These are phyloP conservation scores for Pandemis cinnamomeana DNA, from an alignment of 2,888 invertebrate genomes.

Conservation along the genomic window DNA sequence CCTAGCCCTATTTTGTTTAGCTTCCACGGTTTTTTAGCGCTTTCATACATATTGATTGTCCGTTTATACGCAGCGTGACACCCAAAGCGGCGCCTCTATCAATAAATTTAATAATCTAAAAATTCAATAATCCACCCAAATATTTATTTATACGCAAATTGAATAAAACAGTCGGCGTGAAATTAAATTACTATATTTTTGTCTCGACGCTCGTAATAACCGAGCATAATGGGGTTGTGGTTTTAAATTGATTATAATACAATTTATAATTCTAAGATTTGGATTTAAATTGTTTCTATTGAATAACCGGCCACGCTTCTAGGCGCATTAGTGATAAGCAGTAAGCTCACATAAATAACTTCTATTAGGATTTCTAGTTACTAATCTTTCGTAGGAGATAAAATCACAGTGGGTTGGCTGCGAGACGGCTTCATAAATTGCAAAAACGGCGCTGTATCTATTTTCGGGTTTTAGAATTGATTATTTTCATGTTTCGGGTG, in stretches of 20 bases:
- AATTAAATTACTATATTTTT: slow-evolving; percentile 34
- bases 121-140: not conserved
- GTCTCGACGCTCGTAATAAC: slow-evolving; percentile 23
- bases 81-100: not conserved
- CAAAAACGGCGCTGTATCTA: not conserved
- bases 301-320: slow-evolving; percentile 71
- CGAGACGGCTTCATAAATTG: slow-evolving; percentile 4
- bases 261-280: slow-evolving; percentile 30
- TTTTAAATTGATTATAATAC: slow-evolving; percentile 39
- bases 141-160: slow-evolving; percentile 28
- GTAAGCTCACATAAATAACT: slow-evolving; percentile 67
- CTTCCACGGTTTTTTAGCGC: not conserved
- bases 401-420: slow-evolving; percentile 39
- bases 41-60: slow-evolving; percentile 14
- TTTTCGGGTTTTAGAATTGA: not conserved
- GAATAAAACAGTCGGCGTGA: slow-evolving; percentile 14
- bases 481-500: too few species aligned
- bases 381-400: slow-evolving; percentile 62
- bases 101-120: slow-evolving; percentile 4
- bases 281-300: slow-evolving; percentile 57
- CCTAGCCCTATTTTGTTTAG: not conserved
- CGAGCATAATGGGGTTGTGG: slow-evolving; percentile 29
- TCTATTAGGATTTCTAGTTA: slow-evolving; percentile 69
- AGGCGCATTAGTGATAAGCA: slow-evolving; percentile 68
- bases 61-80: slow-evolving; percentile 4